phyloP scores from a whole-genome alignment of 2,113 vertebrate genomes.

The Podarcis raffonei region DNA sequence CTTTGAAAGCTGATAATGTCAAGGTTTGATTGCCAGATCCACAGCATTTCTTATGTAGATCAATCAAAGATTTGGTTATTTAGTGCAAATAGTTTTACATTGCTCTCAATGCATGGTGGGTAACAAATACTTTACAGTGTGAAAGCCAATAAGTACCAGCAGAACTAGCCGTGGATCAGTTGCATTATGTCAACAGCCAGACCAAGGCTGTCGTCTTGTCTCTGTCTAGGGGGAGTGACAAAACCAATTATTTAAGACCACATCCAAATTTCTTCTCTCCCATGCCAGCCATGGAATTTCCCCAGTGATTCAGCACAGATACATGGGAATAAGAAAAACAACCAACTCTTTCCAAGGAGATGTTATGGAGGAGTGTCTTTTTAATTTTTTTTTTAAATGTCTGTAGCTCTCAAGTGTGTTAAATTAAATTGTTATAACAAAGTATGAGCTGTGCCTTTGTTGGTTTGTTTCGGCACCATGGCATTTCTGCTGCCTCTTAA shows the following conservation, averaged over 20 bases:
- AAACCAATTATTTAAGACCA: neutral
- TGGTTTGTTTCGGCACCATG: neutral
- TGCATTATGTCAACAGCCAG: conserved; percentile 24
- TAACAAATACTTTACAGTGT: fast-evolving
- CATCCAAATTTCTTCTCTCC: neutral
- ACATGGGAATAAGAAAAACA: neutral
- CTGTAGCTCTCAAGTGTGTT: neutral
- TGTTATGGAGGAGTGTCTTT: neutral
- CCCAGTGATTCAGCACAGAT: neutral
- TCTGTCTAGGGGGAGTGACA: neutral
- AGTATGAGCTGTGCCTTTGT: conserved; percentile 3
- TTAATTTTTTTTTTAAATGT: neutral
- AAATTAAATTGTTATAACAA: conserved; percentile 44
- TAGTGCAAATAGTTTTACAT: neutral
- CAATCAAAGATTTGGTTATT: neutral
- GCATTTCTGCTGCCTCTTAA: neutral
- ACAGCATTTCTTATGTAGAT: neutral
- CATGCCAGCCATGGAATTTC: neutral
- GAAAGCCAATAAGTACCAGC: neutral
- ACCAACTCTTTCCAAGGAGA: neutral
- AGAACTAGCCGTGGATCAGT: neutral
- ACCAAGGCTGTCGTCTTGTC: conserved; percentile 17
- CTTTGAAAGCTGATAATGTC: neutral
- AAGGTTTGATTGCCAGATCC: neutral
- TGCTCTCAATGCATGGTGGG: fast-evolving